These are phyloP conservation scores for Marmota monax DNA, from an alignment of 2,113 vertebrate genomes.

Conservation along the genomic window DNA sequence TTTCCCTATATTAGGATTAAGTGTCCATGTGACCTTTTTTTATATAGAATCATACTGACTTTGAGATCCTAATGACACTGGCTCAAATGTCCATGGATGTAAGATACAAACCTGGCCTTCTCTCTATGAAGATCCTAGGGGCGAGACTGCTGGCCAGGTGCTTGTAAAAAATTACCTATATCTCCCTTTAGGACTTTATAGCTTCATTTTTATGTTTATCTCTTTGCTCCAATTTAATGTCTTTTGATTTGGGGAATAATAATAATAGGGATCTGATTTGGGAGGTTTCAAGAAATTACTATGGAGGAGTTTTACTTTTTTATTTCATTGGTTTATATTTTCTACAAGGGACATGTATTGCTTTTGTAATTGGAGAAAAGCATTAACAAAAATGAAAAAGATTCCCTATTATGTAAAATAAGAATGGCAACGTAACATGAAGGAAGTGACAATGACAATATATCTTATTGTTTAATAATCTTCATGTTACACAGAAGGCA, in stretches of 20 bases:
- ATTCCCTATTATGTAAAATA: background rate
- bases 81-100: background rate
- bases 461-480: background rate
- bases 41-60: background rate
- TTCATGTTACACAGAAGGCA: background rate
- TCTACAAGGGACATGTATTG: slow-evolving; percentile 1
- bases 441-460: background rate
- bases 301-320: slow-evolving; percentile 52
- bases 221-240: background rate
- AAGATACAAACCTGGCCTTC: background rate
- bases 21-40: background rate
- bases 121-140: background rate
- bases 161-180: background rate
- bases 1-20: background rate
- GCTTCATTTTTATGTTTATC: slow-evolving; percentile 10
- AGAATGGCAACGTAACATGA: background rate
- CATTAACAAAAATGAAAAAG: slow-evolving; percentile 51
- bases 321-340: slow-evolving; percentile 54
- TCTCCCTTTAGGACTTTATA: background rate
- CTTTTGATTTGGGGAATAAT: slow-evolving; percentile 51
- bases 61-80: background rate
- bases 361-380: slow-evolving; percentile 60
- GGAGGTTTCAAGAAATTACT: background rate
- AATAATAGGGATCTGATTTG: background rate
- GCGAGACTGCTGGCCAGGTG: background rate